phyloP scores from a whole-genome alignment of 2,797 vertebrate species.

The Enteromius argenteus region DNA sequence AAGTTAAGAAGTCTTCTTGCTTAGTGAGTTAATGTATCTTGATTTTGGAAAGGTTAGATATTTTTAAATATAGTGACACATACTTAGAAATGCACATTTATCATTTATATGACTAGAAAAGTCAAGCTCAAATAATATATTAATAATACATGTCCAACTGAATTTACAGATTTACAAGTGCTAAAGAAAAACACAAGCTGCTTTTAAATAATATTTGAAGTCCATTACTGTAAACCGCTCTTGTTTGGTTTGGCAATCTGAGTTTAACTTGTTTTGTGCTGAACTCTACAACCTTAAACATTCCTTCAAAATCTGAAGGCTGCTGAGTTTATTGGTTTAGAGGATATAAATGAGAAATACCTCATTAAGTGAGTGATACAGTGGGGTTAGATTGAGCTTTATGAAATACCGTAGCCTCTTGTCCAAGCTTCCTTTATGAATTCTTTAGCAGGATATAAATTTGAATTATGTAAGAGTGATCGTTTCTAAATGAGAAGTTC shows the following conservation, averaged over 20 bases:
- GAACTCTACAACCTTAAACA: background rate
- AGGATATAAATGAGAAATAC: background rate
- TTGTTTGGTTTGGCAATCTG: background rate
- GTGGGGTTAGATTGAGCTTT: background rate
- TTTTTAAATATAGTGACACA: background rate
- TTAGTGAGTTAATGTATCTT: too few species aligned
- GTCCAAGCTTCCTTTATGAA: slow-evolving; percentile 37
- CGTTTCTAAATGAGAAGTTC: slow-evolving; percentile 12
- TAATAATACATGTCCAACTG: background rate
- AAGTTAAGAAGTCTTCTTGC: background rate
- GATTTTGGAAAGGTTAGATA: background rate
- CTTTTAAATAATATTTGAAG: background rate
- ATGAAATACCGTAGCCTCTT: slow-evolving; percentile 21
- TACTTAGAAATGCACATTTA: background rate
- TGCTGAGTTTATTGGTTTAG: slow-evolving; percentile 11
- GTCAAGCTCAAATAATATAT: background rate
- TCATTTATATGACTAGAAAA: background rate
- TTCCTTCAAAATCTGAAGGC: background rate
- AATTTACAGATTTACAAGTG: background rate
- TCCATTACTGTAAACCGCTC: background rate
- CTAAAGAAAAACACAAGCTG: background rate
- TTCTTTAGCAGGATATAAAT: slow-evolving; percentile 29
- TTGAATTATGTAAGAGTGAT: slow-evolving; percentile 37
- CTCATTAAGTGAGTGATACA: background rate
- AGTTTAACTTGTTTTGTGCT: background rate